phyloP scores from a whole-genome alignment of 2,888 invertebrate genomes.

The Pristionchus entomophagus region DNA sequence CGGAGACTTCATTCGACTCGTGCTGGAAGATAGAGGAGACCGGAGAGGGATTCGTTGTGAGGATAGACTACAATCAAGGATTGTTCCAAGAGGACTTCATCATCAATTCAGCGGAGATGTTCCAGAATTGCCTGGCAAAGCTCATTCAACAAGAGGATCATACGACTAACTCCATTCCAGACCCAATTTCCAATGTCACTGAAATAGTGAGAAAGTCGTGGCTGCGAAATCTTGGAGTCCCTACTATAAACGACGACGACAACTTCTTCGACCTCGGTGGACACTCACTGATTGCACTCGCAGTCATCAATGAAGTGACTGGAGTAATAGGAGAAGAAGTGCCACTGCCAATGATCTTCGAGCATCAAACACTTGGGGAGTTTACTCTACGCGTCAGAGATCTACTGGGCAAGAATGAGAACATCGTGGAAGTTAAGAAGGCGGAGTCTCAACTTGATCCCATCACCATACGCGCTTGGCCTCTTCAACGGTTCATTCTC shows the following conservation, averaged over 20 bases:
- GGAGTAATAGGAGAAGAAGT: neutral
- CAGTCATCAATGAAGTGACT: neutral
- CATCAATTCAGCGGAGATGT: neutral
- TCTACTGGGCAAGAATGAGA: neutral
- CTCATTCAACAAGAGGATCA: neutral
- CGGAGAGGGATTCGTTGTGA: neutral
- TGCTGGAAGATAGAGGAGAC: slow-evolving; percentile 35
- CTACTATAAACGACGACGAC: neutral
- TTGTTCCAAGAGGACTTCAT: neutral
- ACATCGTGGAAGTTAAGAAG: neutral
- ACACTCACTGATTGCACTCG: neutral
- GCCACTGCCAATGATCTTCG: neutral
- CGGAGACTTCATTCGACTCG: slow-evolving; percentile 28
- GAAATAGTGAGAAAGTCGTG: neutral
- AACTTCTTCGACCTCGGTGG: slow-evolving; percentile 33
- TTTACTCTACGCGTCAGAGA: neutral
- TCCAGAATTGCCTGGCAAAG: neutral
- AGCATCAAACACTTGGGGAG: neutral
- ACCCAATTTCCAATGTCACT: neutral
- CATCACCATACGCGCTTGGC: neutral
- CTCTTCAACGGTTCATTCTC: neutral
- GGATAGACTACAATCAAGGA: neutral
- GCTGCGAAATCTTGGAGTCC: neutral
- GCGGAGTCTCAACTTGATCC: neutral
- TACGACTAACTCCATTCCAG: neutral